Percentiles rank a stretch among this genome's conserved stretches.
Evolutionary conservation across 2,797 vertebrate genomes (phyloP).

Genomic region (Peromyscus eremicus): DNA sequence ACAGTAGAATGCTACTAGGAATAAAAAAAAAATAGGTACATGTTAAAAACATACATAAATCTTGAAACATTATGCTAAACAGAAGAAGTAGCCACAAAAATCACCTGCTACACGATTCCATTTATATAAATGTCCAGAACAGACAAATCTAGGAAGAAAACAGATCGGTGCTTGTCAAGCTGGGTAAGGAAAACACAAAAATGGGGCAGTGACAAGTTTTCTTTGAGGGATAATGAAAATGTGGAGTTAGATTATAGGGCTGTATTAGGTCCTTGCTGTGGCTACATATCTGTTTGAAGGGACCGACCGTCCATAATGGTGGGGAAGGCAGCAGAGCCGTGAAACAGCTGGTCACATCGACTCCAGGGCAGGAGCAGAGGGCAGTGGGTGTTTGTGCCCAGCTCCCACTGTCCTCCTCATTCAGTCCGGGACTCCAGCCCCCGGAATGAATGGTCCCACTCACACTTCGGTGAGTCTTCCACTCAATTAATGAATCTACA

Average conservation of each 20-base stretch:
- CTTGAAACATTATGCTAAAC: neutral
- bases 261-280: no score
- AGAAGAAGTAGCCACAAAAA: constrained; percentile 27
- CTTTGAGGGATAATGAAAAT: constrained; percentile 12
- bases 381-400: neutral
- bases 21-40: neutral
- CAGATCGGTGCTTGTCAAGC: neutral
- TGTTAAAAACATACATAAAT: neutral
- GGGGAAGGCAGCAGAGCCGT: neutral
- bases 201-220: neutral
- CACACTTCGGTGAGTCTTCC: neutral
- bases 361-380: neutral
- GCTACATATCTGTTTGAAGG: neutral
- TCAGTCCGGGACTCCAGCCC: neutral
- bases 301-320: accelerated
- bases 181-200: neutral
- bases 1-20: neutral
- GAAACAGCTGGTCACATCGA: accelerated
- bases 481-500: neutral
- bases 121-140: neutral
- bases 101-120: neutral
- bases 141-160: constrained; percentile 36
- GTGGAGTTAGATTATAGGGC: neutral
- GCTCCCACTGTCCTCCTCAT: neutral
- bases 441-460: no score